These are phyloP conservation scores for Drosophila anomelani DNA, from an alignment of 2,888 invertebrate species.

Conservation along the genomic window DNA sequence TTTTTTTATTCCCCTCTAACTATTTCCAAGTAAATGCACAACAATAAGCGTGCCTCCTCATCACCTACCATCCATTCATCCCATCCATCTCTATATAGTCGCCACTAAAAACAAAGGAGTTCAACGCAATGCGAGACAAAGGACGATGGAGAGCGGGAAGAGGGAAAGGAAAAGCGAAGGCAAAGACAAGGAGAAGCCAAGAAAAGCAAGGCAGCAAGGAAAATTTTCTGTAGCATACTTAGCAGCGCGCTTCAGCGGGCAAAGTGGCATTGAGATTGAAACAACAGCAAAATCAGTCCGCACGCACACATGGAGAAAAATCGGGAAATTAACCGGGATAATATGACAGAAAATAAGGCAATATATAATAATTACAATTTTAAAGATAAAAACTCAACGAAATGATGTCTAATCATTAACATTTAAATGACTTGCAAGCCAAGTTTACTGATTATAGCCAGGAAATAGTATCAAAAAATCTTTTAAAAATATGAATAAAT, in stretches of 20 bases:
- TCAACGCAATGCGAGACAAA: conserved; percentile 3
- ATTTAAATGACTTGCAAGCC: background rate
- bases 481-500: background rate
- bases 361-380: too few relatives aligned
- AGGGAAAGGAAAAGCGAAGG: conserved; percentile 17
- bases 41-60: conserved; percentile 20
- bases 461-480: background rate
- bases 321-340: background rate
- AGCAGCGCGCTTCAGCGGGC: conserved; percentile 53
- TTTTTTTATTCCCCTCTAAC: conserved; percentile 2
- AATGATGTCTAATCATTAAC: fast-evolving
- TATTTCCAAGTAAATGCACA: conserved; percentile 38
- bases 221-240: conserved; percentile 71
- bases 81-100: conserved; percentile 34
- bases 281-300: conserved; percentile 54
- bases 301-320: conserved; percentile 19
- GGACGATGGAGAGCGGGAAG: conserved; percentile 36
- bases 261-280: conserved; percentile 80
- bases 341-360: too few relatives aligned
- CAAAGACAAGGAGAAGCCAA: conserved; percentile 51
- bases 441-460: too few relatives aligned
- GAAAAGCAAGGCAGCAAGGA: conserved; percentile 42
- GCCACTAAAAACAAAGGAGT: conserved; percentile 28
- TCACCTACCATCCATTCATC: background rate
- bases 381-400: fast-evolving